Base-by-base conservation (phyloP, 1,140 invertebrate species). In the Archegozetes longisetosus region DNA sequence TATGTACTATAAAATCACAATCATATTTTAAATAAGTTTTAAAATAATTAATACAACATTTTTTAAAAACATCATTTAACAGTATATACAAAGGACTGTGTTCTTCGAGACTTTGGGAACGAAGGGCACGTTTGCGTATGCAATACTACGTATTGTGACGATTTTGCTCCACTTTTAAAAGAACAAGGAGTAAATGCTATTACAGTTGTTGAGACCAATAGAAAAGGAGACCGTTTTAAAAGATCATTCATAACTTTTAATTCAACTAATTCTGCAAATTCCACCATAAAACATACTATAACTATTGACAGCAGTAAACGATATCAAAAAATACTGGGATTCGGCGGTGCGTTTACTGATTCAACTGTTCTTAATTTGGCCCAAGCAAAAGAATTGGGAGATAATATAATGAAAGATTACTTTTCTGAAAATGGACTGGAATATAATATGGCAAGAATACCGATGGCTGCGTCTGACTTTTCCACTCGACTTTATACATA, bases 271-370 rank as follows among this genome's bases (percentile, higher is more conserved):
- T 67, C 46, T 17, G 4, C 6, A 51, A 57, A 50, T n/a, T 14
- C 14, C 12, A 20, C 1, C 2, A 13, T 20, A 50, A 9, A 13
- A 23, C 14, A 26, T 23, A 46, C 32, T 14, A 23, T 66, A 12
- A 64, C 49, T 4, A 57, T 73, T 12, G 66, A 70, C 51, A 26
- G 28, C 22, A 60, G 29, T 23, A 25, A 64, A 20, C 64, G 26
- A 20, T 67, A 66, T 60, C 74, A 79, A 65, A 71, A 62, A 20
- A 70, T 79, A n/a, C 60, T 79, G 55, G 89, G 89, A 0, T 92
- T 88, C 69, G 89, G 89, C 0, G 88, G 85, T 17, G 84, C 88
- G 1, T 86, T 91, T 62, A 93, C 88, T 0, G 90, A 93, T 70
- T 73, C 88, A 0, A 79, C 83, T 1, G 82, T 80, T 0, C 80